phyloP scores from a whole-genome alignment of 2,797 vertebrate genomes.

The Naso thynnoides region DNA sequence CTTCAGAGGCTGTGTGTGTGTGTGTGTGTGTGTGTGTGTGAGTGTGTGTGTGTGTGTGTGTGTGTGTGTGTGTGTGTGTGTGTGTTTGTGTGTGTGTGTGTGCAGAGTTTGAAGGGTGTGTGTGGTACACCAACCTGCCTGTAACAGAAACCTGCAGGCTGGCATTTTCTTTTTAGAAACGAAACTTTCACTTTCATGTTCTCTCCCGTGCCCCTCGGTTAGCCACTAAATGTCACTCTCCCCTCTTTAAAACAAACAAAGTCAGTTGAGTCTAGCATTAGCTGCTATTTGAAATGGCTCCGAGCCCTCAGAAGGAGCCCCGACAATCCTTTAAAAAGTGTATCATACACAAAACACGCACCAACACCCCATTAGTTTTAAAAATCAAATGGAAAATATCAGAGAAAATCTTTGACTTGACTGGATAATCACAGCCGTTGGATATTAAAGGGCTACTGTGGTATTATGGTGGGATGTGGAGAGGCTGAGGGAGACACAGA shows the following conservation, averaged over 20 bases:
- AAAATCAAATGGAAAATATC: constrained; percentile 78
- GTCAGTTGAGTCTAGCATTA: constrained; percentile 78
- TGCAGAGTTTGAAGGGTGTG: constrained; percentile 43
- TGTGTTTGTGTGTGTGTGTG: constrained; percentile 21
- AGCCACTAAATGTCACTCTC: constrained; percentile 81
- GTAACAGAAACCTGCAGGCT: constrained; percentile 73
- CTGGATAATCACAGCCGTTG: constrained; percentile 75
- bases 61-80: constrained; percentile 32
- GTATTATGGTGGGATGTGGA: constrained; percentile 61
- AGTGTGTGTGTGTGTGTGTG: constrained; percentile 19
- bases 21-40: constrained; percentile 24
- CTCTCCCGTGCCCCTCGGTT: constrained; percentile 75
- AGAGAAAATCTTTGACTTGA: constrained; percentile 68
- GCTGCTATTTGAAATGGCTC: constrained; percentile 77
- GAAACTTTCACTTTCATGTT: constrained; percentile 81
- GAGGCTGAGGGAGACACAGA: constrained; percentile 54
- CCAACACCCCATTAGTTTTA: constrained; percentile 74
- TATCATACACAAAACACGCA: constrained; percentile 61
- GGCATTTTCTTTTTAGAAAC: constrained; percentile 77
- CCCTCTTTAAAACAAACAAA: constrained; percentile 82
- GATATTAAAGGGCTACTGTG: constrained; percentile 72
- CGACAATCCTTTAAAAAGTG: constrained; percentile 54
- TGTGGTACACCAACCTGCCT: constrained; percentile 68
- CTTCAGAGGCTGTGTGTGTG: constrained; percentile 19
- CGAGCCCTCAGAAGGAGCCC: constrained; percentile 65